Evolutionary conservation across 2,888 invertebrate species (phyloP).

Genomic region (Tricholauxania praeusta): DNA sequence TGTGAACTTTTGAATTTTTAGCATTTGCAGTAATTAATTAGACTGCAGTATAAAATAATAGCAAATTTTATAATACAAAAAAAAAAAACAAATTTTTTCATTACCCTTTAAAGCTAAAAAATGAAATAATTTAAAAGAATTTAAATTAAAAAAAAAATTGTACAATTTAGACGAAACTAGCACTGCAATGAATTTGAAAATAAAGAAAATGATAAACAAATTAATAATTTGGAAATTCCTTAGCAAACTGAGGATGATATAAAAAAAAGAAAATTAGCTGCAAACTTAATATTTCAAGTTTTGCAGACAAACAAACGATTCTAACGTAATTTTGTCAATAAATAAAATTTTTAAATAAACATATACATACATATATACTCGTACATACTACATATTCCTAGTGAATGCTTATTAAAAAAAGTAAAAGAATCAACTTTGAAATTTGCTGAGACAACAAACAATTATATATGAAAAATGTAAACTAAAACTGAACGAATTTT

Average conservation of each 20-base stretch:
- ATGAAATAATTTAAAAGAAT: no score
- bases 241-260: not conserved
- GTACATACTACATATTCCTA: constrained; percentile 19
- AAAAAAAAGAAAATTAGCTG: constrained; percentile 1
- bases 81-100: not conserved
- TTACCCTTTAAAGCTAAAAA: constrained; percentile 4
- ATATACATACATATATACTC: no score
- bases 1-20: constrained; percentile 50
- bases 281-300: not conserved
- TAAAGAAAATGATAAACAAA: constrained; percentile 3
- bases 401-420: constrained; percentile 22
- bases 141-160: not conserved
- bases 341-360: constrained; percentile 9
- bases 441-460: constrained; percentile 43
- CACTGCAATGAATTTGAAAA: not conserved
- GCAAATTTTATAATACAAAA: constrained; percentile 14
- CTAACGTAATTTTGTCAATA: constrained; percentile 21
- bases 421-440: constrained; percentile 17
- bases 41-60: constrained; percentile 39
- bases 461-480: constrained; percentile 46
- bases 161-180: not conserved
- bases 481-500: constrained; percentile 47
- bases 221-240: not conserved
- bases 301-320: constrained; percentile 11
- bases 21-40: constrained; percentile 59